Base-by-base conservation (phyloP, 2,797 vertebrate genomes). In the Myotis myotis region DNA sequence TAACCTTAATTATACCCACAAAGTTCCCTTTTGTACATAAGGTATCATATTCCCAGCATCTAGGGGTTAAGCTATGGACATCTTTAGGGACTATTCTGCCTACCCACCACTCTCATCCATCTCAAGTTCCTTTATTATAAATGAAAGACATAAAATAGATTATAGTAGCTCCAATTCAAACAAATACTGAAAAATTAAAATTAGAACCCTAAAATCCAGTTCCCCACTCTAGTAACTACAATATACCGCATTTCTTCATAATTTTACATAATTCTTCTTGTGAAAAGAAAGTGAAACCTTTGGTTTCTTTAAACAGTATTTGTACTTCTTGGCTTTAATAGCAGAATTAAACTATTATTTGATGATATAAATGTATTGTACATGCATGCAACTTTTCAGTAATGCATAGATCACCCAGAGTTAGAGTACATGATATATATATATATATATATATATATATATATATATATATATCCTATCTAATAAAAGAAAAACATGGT, bases 281-380 rank as follows among this genome's bases (percentile, higher is more conserved):
- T 25, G 28, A 89, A 74, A 70, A 81, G 70, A 17, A 74, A 76
- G 33, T 78, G 6, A 86, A 71, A 6, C 5, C 33, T 85, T 70
- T 2, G 0, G 1, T 33, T 87, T 11, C 36, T 72, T 13, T 87
- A 71, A 64, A 75, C 15, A 44, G 5, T 22, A 53, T 91, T 79
- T 89, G 4, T 15, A 72, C 36, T 51, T 84, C 0, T 1, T 30
- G 57, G 20, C 3, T 84, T 22, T 71, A 36, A 49, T 20, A 78
- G 7, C 23, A 87, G 44, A 71, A 11, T 30, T 83, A 78, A 75
- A 72, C 20, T 74, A 38, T 62, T 85, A 75, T 74, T n/a, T 83
- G 71, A 71, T 78, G 36, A 89, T 83, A 51, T 13, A 87, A 64
- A 75, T 89, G 44, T 92, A n/a, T 62, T 64, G 41, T 30, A 84